These are phyloP conservation scores for Drosophila anomelani DNA, from an alignment of 2,888 invertebrate species.

Conservation along the genomic window DNA sequence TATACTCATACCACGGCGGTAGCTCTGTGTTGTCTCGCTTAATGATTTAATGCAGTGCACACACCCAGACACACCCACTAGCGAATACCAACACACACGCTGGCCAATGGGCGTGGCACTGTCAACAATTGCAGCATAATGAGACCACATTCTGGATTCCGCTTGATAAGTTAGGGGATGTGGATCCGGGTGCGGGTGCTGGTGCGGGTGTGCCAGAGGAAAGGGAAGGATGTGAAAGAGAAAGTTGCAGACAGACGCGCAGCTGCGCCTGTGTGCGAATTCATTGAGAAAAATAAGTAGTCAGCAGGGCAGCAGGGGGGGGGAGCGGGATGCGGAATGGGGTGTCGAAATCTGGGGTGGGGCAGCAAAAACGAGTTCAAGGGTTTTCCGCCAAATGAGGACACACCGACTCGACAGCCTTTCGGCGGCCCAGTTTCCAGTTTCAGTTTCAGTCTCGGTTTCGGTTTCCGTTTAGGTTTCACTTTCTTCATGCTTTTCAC, in stretches of 20 bases:
- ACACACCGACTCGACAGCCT: conserved; percentile 38
- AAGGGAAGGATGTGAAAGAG: conserved; percentile 16
- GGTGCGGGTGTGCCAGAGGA: conserved; percentile 5
- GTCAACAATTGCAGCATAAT: conserved; percentile 72
- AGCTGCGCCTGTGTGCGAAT: conserved; percentile 62
- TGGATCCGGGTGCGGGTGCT: not conserved
- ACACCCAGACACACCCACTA: conserved; percentile 43
- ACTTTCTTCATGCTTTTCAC: conserved; percentile 20
- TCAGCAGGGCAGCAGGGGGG: conserved; percentile 41
- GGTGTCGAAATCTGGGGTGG: conserved; percentile 23
- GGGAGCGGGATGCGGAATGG: not conserved
- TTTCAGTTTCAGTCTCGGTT: conserved; percentile 14
- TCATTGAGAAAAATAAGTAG: conserved; percentile 81
- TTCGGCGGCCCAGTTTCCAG: conserved; percentile 51
- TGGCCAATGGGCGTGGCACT: conserved; percentile 69
- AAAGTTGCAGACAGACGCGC: conserved; percentile 42
- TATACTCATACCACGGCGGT: not conserved
- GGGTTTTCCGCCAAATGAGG: conserved; percentile 64
- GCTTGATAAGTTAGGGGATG: conserved; percentile 53
- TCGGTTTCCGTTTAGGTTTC: conserved; percentile 34
- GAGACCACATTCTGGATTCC: conserved; percentile 56
- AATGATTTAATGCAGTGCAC: conserved; percentile 73
- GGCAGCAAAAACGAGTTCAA: conserved; percentile 75
- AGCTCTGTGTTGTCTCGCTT: conserved; percentile 49
- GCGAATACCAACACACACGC: conserved; percentile 8